Base-by-base conservation (phyloP, 2,888 invertebrate species). In the Embidobia sp. region DNA sequence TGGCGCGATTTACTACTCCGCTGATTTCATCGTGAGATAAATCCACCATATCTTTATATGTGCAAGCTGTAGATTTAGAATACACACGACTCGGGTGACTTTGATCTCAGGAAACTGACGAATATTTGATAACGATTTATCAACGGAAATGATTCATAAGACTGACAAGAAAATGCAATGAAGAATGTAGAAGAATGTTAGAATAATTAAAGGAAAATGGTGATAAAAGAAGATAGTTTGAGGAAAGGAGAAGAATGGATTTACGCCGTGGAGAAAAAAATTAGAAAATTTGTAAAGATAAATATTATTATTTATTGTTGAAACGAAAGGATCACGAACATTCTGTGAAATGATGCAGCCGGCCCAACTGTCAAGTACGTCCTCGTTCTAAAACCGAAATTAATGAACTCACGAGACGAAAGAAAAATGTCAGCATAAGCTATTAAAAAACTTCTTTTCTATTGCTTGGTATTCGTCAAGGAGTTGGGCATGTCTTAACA, bases 351-450 rank as follows among this genome's bases (percentile, higher is more conserved):
- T 44, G 70, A 51, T 40, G 27, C 53, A 49, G 49, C 33, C 49
- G 57, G 37, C 27, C 19, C 35, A 40, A 40, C 44, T 67, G 67
- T 59, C 67, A 63, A 61, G 37, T 13, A 31, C 13, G 67, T 48
- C 67, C 63, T 75, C 59, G 66, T 46, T 67, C 49, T 49, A 31
- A 40, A 55, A 61, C 7, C 11, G 18, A 69, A 61, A 69, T 67
- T 72, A 48, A 67, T 63, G 49, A 61, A 63, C 42, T n/a, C 31
- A 37, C 22, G 19, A 37, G 35, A 53, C 46, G 46, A 53, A 46
- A 44, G 40, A 44, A 46, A 37, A 46, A 64, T 22, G 57, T n/a
- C n/a, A 59, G 26, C 31, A 19, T 49, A 44, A 55, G 42, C 42
- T 48, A 26, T 22, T 53, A 55, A 72, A 59, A 55, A 53, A 48